Evolutionary conservation across 2,113 vertebrate genomes (phyloP), one percentile per base, ranked within the genome.

Genomic region (Notothenia coriiceps): DNA sequence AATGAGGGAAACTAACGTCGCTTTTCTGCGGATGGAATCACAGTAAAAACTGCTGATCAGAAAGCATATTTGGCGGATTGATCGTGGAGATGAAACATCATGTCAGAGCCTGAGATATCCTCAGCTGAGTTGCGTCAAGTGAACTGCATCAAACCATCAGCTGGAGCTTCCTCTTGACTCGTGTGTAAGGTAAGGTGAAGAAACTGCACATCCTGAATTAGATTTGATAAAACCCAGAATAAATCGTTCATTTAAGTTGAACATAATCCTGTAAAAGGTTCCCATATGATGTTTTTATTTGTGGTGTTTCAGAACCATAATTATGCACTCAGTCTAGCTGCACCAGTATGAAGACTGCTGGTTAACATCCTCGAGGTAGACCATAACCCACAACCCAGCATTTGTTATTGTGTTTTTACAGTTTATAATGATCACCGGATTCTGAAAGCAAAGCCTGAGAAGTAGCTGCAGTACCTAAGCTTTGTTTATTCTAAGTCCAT

Each of bases 101-200:
- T 64, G 79, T 47, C 72, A 54, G 79, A 69, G 65, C 33, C 29
- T 20, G 49, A 77, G 65, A 76, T 57, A 61, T 77, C 85, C 33
- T 70, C 76, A 5, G 76, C 80, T 57, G 79, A 85, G 81, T 85
- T 84, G 15, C 51, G 60, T 87, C 84, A 78, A 74, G 83, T 50
- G 69, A 84, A 83, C 79, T 67, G 68, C 75, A 84, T 44, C 74
- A 70, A 49, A 76, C 22, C 86, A 44, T 82, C 86, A 33, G 59
- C 79, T n/a, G 47, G 7, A 69, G 61, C 74, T 35, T 72, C 9
- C 18, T 70, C 61, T 56, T n/a, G 57, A 43, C 74, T 63, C 62
- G 1, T 44, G 59, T 64, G 43, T 4, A 33, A 84, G 92, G 92
- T 93, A 86, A 86, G 70, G n/a, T 3, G 22, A 77, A 60, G 13